Base-by-base conservation (phyloP, 1,140 invertebrate genomes). In the Teleopsis dalmanni region DNA sequence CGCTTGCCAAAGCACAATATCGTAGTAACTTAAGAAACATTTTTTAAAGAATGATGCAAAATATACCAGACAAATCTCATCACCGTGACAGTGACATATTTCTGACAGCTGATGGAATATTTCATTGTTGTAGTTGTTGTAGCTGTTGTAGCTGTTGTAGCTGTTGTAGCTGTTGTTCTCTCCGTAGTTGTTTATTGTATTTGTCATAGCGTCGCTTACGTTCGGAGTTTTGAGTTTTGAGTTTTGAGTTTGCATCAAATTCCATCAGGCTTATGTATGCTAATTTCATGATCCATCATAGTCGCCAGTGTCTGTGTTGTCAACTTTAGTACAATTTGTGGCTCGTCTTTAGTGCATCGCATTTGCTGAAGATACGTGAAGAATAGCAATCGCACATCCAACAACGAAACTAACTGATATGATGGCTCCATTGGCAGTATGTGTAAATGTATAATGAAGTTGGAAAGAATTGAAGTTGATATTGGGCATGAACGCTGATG, bases 91-190 rank as follows among this genome's bases (percentile, higher is more conserved):
- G 62, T 65, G 62, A 65, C 62, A 65, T 65, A 62, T 65, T 58
- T 65, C 60, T 65, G 62, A 65, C 62, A 65, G 62, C 58, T 65
- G 62, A 65, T 65, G 62, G 62, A 65, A 65, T 65, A 65, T 65
- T 23, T 9, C 29, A 31, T 9, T 31, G 44, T 34, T 36, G 44
- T 33, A 14, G 19, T 9, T 21, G 44, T 36, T 21, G 29, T 46
- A 29, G 33, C 21, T 29, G 40, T 42, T 25, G 23, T 41, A 41
- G 38, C 21, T 19, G 35, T 19, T 11, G 18, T 21, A 21, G 9
- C 11, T 27, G 23, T 4, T 42, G 13, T 25, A 16, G 23, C 26
- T 44, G 25, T 43, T 26, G 42, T 25, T 31, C 25, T 42, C 19
- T 55, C 52, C 18, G 37, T 23, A 13, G 16, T 26, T 48, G 36